phyloP scores from a whole-genome alignment of 1,140 invertebrate species.

The Platorchestia sp. region DNA sequence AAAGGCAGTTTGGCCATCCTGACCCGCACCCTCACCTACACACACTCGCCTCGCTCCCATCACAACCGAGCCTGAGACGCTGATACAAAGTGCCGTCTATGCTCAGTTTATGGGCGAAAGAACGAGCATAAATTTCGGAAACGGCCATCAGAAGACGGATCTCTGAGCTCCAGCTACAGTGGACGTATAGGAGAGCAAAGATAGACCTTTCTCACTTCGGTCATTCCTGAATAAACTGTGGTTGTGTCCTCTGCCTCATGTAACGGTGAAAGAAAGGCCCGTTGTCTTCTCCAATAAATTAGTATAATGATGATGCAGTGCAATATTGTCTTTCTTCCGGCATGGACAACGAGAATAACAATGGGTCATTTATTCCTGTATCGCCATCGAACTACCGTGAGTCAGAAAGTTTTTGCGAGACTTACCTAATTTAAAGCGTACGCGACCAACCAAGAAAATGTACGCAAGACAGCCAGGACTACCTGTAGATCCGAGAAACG shows the following conservation, averaged over 20 bases:
- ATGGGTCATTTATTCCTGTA: not conserved
- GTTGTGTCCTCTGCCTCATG: not conserved
- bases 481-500: no score
- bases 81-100: not conserved
- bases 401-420: not conserved
- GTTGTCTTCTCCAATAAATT: not conserved
- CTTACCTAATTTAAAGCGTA: not conserved
- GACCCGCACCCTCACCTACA: not conserved
- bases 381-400: not conserved
- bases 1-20: not conserved
- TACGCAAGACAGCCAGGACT: no score
- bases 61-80: not conserved
- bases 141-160: not conserved
- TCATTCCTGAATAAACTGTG: not conserved
- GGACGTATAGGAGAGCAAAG: not conserved
- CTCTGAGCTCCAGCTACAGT: not conserved
- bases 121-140: constrained; percentile 1
- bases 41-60: not conserved
- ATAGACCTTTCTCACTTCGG: not conserved
- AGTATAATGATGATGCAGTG: not conserved
- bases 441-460: no score
- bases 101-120: not conserved
- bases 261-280: not conserved
- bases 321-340: not conserved
- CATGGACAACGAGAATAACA: not conserved